Base-by-base conservation (phyloP, 2,888 invertebrate genomes). In the Pammene aurita region DNA sequence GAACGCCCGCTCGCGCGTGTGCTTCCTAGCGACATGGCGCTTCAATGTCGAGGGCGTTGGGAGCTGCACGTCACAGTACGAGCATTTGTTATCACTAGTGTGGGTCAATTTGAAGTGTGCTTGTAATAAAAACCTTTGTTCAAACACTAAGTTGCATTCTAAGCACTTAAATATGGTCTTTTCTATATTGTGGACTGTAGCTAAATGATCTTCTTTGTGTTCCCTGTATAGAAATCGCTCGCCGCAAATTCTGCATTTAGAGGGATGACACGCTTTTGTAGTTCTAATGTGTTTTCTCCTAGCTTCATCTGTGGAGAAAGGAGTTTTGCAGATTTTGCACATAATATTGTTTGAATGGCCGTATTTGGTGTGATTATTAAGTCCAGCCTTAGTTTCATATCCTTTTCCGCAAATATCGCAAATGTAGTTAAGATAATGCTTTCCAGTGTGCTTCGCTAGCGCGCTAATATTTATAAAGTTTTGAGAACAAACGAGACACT, bases 151-250 rank as follows among this genome's bases (percentile, higher is more conserved):
- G 0, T 74, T 74, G 48, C 79, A 79, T 60, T 74, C 72, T 6
- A 72, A 66, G 60, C 78, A 78, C 0, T 61, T 44, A 34, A 74
- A 74, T 0, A 69, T 60, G 60, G 72, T 73, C 55, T 74, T 75
- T 50, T 72, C 67, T 66, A 67, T 66, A 0, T 75, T 77, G 54
- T 78, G 78, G 0, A 67, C 72, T 64, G 74, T 70, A 0, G 67
- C 72, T 61, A 78, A 42, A 63, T 79, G 78, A 9, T 70, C 70
- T 63, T 76, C 74, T 52, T 73, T 74, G 14, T 55, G 46, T 14
- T 77, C 75, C 72, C 73, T 75, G 58, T 54, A 72, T 0, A 72
- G 64, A 26, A 78, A 79, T 1, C 79, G 68, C 35, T 77, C 76
- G 0, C 72, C 67, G 26, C 79, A 79, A 0, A 72, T 58, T 0